These are phyloP conservation scores for Riparia riparia DNA, from an alignment of 2,113 vertebrate species.

Conservation along the genomic window DNA sequence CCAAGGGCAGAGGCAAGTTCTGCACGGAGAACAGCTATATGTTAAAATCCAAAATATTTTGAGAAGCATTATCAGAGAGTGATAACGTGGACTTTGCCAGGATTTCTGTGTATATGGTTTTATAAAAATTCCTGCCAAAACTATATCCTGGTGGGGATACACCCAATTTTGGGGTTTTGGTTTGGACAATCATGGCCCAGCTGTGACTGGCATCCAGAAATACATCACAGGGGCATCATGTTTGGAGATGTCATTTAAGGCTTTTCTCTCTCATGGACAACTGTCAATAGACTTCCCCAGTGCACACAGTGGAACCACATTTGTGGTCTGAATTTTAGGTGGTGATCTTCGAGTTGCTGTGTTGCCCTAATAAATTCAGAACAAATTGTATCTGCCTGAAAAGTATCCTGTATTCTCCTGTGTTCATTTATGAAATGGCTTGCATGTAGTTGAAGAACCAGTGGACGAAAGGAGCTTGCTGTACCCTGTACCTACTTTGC, in stretches of 20 bases:
- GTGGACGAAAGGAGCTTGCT: background rate
- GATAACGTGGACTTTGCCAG: too few species aligned
- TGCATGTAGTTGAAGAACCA: background rate
- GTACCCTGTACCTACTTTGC: background rate
- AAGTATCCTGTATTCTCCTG: background rate
- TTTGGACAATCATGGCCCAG: background rate
- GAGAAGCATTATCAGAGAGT: too few species aligned
- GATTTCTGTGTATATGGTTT: too few species aligned
- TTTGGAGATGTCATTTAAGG: background rate
- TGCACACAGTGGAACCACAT: background rate
- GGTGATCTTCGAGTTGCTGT: background rate
- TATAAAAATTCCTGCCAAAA: too few species aligned
- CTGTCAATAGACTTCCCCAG: background rate
- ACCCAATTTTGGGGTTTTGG: background rate
- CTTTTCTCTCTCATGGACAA: background rate
- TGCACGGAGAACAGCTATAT: background rate
- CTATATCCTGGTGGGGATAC: background rate
- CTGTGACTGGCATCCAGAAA: background rate
- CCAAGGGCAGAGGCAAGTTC: background rate
- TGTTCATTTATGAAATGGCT: background rate
- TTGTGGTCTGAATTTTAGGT: background rate
- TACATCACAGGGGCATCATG: rapidly evolving
- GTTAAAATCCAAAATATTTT: too few species aligned
- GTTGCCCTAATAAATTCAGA: background rate
- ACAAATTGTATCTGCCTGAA: background rate